A percentile compares a stretch with the other conserved stretches of the same genome.
Conservation (phyloP, 2,888 invertebrate genomes). For the Pammene fasciana region DNA sequence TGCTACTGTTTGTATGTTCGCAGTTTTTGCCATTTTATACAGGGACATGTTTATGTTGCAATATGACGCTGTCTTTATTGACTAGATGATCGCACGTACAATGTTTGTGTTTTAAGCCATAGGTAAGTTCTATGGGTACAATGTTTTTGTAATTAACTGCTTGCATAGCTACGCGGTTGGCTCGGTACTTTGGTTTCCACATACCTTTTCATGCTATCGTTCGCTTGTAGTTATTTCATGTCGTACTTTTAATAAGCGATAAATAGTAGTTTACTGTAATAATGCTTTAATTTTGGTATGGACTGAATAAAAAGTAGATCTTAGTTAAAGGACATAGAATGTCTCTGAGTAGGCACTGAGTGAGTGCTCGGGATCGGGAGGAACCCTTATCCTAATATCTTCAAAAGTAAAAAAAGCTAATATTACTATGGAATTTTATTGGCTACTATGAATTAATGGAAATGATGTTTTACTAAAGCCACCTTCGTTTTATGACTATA, state of each 20-base stretch:
- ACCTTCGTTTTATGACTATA: no score
- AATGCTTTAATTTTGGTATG: slow-evolving; percentile 43
- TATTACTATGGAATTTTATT: no score
- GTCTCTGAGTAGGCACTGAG: neutral
- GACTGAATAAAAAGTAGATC: slow-evolving; percentile 55
- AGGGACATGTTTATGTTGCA: neutral
- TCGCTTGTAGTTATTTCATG: slow-evolving; percentile 1
- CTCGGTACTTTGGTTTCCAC: neutral
- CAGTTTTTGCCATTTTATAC: neutral
- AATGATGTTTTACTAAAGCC: no score
- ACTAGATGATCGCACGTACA: neutral
- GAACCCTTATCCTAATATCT: neutral
- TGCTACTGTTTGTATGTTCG: neutral
- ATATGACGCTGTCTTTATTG: slow-evolving; percentile 2
- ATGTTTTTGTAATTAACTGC: slow-evolving; percentile 27
- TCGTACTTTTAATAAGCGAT: slow-evolving; percentile 6
- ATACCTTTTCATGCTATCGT: neutral
- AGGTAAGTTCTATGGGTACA: slow-evolving; percentile 36
- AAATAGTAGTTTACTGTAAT: slow-evolving; percentile 21
- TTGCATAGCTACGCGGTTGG: neutral
- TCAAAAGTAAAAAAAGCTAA: no score
- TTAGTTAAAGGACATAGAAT: slow-evolving; percentile 28
- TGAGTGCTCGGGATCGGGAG: neutral
- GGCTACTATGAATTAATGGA: no score
- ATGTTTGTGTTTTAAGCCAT: slow-evolving; percentile 6